Conservation (phyloP, 1,140 invertebrate species). For the Capitella teleta region DNA sequence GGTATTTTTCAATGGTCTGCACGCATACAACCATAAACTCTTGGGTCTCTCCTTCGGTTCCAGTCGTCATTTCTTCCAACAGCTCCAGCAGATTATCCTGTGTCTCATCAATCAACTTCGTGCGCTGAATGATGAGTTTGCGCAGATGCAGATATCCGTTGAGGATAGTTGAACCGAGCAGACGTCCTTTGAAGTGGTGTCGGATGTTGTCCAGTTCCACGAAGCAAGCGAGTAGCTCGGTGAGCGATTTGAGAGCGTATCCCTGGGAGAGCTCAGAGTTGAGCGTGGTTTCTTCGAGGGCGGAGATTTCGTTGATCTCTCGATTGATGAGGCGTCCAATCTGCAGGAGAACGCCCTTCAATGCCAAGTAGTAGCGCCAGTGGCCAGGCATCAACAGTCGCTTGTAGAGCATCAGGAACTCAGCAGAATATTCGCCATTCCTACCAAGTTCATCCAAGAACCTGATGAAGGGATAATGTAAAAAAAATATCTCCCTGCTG, state of each 20-base stretch:
- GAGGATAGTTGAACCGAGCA: conserved; percentile 77
- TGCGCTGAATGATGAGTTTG: conserved; percentile 84
- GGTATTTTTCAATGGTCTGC: conserved; percentile 87
- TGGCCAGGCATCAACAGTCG: conserved; percentile 60
- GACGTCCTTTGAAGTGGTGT: conserved; percentile 74
- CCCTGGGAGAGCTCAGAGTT: conserved; percentile 88
- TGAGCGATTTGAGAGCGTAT: conserved; percentile 44
- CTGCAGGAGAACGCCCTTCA: conserved; percentile 64
- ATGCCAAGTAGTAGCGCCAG: conserved; percentile 69
- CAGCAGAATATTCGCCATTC: conserved; percentile 75
- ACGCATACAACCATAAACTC: conserved; percentile 96
- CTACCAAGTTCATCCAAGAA: conserved; percentile 58
- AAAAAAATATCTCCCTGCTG: too few relatives aligned
- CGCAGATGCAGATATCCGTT: conserved; percentile 87
- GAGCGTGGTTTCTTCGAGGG: conserved; percentile 57
- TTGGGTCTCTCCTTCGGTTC: conserved; percentile 88
- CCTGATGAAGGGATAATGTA: too few relatives aligned
- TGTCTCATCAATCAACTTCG: conserved; percentile 88
- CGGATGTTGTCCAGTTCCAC: conserved; percentile 56
- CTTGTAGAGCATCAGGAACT: conserved; percentile 66
- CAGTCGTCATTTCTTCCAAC: conserved; percentile 90
- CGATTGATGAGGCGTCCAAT: conserved; percentile 74
- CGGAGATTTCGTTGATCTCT: conserved; percentile 63
- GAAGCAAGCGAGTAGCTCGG: conserved; percentile 73
- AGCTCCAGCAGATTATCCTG: conserved; percentile 89